Base-by-base conservation (phyloP, 2,113 vertebrate species). In the Apodemus speciosus region DNA sequence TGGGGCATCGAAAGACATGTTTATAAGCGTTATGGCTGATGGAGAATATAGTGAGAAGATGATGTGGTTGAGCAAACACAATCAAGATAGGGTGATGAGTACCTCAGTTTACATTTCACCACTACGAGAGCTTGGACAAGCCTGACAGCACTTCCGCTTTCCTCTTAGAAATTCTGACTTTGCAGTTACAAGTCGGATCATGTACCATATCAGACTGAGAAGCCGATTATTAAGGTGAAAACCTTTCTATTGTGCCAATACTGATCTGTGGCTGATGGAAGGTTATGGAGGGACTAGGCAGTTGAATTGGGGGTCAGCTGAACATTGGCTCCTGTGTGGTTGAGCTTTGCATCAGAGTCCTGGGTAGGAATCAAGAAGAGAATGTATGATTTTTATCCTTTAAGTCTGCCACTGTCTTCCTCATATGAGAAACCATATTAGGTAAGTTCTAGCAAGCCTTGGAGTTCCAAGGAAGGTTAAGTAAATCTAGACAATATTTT, bases 381-480 rank as follows among this genome's bases (percentile, higher is more conserved):
- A 93, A 79, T 40, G 40, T 53, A 66, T 38, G 51, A 49, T 53
- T 83, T 76, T 58, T 93, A n/a, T 72, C 18, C 21, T 69, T 95
- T 94, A 71, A 86, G 85, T 85, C 27, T 96, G 72, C 30, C 46
- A 25, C 69, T 9, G 14, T n/a, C 1, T 0, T 93, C 40, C 58
- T 53, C 35, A 85, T 85, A n/a, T 16, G 58, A 81, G 89, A 43
- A 83, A 32, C 20, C 32, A 23, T 38, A n/a, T 25, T 58, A 85
- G 27, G 18, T 14, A 90, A 94, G 75, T 60, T 83, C 23, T 7
- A 69, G n/a, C 14, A 76, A 94, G 62, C 90, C 23, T 88, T 46
- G 38, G 43, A 88, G 32, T 88, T 75, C 79, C 35, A 64, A 71
- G 75, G 66, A 91, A 85, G 91, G 56, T n/a, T 49, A 85, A 85